Evolutionary conservation across 2,888 invertebrate genomes (phyloP).

Genomic region (Stegana nigrithorax): DNA sequence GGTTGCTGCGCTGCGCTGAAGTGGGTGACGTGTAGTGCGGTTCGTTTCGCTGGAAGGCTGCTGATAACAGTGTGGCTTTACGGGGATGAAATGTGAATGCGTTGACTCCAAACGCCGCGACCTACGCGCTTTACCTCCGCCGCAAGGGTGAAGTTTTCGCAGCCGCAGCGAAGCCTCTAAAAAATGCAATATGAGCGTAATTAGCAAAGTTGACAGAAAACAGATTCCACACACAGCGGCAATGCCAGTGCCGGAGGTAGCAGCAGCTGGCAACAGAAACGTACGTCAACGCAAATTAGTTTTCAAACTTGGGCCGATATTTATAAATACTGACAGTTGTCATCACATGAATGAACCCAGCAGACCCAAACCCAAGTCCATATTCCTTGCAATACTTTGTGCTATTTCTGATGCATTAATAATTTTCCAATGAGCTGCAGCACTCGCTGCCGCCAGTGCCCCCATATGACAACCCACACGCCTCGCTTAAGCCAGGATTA

Average conservation of each 20-base stretch:
- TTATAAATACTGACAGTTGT: slow-evolving; percentile 55
- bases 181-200: not conserved
- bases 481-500: not conserved
- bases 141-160: not conserved
- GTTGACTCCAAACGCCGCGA: not conserved
- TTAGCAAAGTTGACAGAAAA: not conserved
- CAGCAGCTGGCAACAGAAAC: too few relatives aligned
- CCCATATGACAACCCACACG: too few relatives aligned
- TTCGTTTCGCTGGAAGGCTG: too few relatives aligned
- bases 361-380: too few relatives aligned
- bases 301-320: not conserved
- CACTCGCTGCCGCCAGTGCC: too few relatives aligned
- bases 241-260: not conserved
- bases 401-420: not conserved
- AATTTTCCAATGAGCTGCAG: not conserved
- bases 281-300: not conserved
- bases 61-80: slow-evolving; percentile 17
- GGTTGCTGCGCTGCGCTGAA: not conserved
- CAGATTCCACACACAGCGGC: not conserved
- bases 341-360: slow-evolving; percentile 26
- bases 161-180: slow-evolving; percentile 2
- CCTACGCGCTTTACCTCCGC: not conserved
- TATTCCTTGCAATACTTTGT: not conserved
- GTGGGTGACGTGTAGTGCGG: not conserved
- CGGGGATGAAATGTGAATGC: slow-evolving; percentile 9